Base-by-base conservation (phyloP, 2,888 invertebrate genomes). In the Stenoptilia bipunctidactyla region DNA sequence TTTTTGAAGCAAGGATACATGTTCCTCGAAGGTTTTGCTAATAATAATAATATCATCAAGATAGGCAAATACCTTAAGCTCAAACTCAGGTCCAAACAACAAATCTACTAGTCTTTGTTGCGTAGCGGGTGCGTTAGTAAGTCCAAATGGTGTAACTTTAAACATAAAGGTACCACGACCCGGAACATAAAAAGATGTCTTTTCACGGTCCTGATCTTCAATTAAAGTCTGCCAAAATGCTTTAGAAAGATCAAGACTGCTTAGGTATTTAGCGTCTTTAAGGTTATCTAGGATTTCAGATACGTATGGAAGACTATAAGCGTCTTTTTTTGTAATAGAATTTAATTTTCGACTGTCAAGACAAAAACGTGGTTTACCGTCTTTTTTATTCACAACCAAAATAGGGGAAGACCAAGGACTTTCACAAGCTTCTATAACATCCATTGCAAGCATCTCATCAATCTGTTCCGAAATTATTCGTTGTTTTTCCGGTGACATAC, bases 401-500 rank as follows among this genome's bases (percentile, higher is more conserved):
- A 50, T 42, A 13, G 45, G 48, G 1, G 41, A 46, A 3, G 41
- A 44, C 51, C 51, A 52, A 8, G 45, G 38, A 13, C 48, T 49
- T 34, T 46, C 48, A 25, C 46, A 42, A 1, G 42, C 43, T 25
- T 45, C 44, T 9, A 49, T 13, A 1, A 52, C 46, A 30, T 44
- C 50, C 2, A 40, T 6, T 1, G 13, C 13, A 2, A 50, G 25
- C 51, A 51, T 49, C 36, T 51, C 46, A 37, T 51, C 51, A 2
- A 52, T 25, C 34, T 52, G 42, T 34, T 50, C 47, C 1, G 15
- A 27, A 3, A 50, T 2, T 4, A 47, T 38, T 9, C 35, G 14
- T 40, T 44, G 41, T 40, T 50, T 55, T 27, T 49, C 50, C 0
- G 51, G 52, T 2, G 52, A 50, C 41, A 55, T 36, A 0, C 49